A percentile compares a stretch with the other conserved stretches of the same genome.
phyloP scores from a whole-genome alignment of 2,888 invertebrate genomes.

The Zeuzera pyrina region DNA sequence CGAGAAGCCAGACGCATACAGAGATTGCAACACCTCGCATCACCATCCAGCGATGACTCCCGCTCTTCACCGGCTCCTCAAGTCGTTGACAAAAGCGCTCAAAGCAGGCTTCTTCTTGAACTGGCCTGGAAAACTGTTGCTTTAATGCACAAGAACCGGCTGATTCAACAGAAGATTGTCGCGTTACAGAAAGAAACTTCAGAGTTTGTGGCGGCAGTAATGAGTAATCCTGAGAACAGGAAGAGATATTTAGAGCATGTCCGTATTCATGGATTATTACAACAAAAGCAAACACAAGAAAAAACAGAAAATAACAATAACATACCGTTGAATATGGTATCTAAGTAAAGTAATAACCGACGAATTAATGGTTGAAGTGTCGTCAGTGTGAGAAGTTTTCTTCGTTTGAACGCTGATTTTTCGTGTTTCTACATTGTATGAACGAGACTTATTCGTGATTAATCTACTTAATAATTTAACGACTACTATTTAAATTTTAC shows the following conservation, averaged over 20 bases:
- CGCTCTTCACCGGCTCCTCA: conserved; percentile 12
- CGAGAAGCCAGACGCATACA: conserved; percentile 45
- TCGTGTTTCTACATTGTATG: no score
- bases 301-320: background rate
- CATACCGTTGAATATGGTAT: no score
- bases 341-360: no score
- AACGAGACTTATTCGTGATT: no score
- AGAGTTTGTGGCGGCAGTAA: conserved; percentile 73
- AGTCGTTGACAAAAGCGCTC: conserved; percentile 34
- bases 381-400: no score
- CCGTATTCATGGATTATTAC: conserved; percentile 22
- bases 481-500: no score
- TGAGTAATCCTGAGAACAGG: conserved; percentile 66
- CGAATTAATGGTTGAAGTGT: no score
- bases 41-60: conserved; percentile 18
- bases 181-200: conserved; percentile 75
- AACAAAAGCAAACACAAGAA: background rate
- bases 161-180: conserved; percentile 74
- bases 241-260: conserved; percentile 42
- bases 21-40: conserved; percentile 32
- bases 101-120: conserved; percentile 69
- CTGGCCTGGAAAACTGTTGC: conserved; percentile 76
- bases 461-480: no score
- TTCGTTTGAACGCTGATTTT: no score
- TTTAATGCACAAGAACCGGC: conserved; percentile 74